Percentiles rank a stretch among this genome's conserved stretches.
Conservation (phyloP, 2,888 invertebrate species). For the Tolmerus cingulatus region DNA sequence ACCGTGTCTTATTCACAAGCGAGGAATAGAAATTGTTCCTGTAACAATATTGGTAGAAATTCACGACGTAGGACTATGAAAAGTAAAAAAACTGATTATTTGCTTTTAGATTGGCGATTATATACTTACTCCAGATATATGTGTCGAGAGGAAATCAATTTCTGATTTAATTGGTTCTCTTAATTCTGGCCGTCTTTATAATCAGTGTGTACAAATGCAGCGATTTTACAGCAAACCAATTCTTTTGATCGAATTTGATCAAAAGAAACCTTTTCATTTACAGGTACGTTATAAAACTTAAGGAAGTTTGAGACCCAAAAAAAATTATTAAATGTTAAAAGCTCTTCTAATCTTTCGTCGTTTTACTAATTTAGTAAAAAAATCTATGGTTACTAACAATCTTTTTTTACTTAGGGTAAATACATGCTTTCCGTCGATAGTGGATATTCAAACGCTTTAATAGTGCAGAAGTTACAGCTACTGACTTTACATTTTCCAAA, state of each 20-base stretch:
- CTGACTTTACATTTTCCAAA: slow-evolving; percentile 96
- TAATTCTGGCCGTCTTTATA: slow-evolving; percentile 92
- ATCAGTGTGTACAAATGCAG: slow-evolving; percentile 94
- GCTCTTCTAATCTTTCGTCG: too few species aligned
- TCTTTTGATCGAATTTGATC: slow-evolving; percentile 94
- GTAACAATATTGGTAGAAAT: slow-evolving; percentile 75
- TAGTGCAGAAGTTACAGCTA: slow-evolving; percentile 86
- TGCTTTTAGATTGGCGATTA: slow-evolving; percentile 89
- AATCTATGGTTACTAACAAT: not conserved
- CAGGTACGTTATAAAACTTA: slow-evolving; percentile 68
- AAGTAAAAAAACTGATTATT: slow-evolving; percentile 46
- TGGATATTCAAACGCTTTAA: slow-evolving; percentile 71
- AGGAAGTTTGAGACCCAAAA: not conserved
- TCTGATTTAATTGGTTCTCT: slow-evolving; percentile 96
- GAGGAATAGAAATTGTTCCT: slow-evolving; percentile 91
- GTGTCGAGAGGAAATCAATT: slow-evolving; percentile 95
- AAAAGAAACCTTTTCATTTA: slow-evolving; percentile 88
- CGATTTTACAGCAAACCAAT: slow-evolving; percentile 87
- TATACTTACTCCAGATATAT: slow-evolving; percentile 94
- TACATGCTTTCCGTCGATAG: slow-evolving; percentile 81
- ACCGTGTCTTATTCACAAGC: slow-evolving; percentile 90
- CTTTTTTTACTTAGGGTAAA: slow-evolving; percentile 69
- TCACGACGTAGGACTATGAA: not conserved
- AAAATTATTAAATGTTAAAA: too few species aligned
- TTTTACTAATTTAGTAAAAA: too few species aligned